Percentiles rank a stretch among this genome's conserved stretches.
These are phyloP conservation scores for Drosophila malerkotliana DNA, from an alignment of 1,140 invertebrate species.

Conservation along the genomic window DNA sequence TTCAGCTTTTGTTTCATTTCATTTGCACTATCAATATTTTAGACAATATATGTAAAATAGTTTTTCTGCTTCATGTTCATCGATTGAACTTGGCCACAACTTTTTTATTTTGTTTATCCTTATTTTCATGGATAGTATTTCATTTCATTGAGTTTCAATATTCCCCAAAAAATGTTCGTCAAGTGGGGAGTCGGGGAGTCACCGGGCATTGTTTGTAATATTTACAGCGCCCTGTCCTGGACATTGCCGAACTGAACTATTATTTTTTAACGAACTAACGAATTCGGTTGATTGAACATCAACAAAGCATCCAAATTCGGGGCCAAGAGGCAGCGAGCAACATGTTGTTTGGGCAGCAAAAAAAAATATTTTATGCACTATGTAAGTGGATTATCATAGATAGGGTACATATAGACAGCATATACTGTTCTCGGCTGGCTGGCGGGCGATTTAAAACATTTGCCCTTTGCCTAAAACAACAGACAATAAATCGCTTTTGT, in stretches of 20 bases:
- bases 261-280: slow-evolving; percentile 79
- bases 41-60: neutral
- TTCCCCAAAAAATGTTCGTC: slow-evolving; percentile 21
- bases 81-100: slow-evolving; percentile 11
- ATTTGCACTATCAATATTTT: too few relatives aligned
- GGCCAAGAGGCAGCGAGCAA: slow-evolving; percentile 29
- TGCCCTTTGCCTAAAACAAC: slow-evolving; percentile 47
- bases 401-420: slow-evolving; percentile 14
- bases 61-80: slow-evolving; percentile 1
- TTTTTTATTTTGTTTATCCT: slow-evolving; percentile 32
- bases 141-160: slow-evolving; percentile 59
- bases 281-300: slow-evolving; percentile 72
- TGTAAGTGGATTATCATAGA: slow-evolving; percentile 63
- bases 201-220: slow-evolving; percentile 35
- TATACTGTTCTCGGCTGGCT: slow-evolving; percentile 2
- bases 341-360: slow-evolving; percentile 35
- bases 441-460: slow-evolving; percentile 47
- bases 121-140: slow-evolving; percentile 35
- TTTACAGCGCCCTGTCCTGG: slow-evolving; percentile 18
- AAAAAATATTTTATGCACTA: slow-evolving; percentile 58
- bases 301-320: slow-evolving; percentile 53
- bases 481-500: slow-evolving; percentile 51
- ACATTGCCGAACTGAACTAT: slow-evolving; percentile 42
- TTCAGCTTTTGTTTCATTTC: neutral
- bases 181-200: neutral